Evolutionary conservation across 2,113 vertebrate species (phyloP).

Genomic region (Clarias gariepinus): DNA sequence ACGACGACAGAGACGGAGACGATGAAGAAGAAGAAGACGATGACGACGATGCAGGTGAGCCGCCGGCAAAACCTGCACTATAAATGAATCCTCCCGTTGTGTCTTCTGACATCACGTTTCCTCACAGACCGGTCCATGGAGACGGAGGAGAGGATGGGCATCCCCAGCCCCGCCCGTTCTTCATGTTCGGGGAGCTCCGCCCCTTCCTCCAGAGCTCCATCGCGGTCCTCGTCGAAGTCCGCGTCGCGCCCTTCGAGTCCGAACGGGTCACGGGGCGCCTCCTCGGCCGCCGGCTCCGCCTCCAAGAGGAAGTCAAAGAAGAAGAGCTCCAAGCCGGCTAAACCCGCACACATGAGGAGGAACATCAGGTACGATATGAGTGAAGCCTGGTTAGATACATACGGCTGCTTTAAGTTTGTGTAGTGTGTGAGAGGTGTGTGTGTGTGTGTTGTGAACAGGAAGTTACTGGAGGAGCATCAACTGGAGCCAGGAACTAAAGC

Average conservation of each 20-base stretch:
- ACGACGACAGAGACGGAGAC: conserved; percentile 82
- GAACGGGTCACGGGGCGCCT: conserved; percentile 57
- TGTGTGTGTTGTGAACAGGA: conserved; percentile 70
- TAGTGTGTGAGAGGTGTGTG: not conserved
- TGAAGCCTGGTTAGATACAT: not conserved
- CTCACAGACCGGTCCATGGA: conserved; percentile 81
- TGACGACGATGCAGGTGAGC: conserved; percentile 58
- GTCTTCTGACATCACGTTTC: not conserved
- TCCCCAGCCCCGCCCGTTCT: conserved; percentile 81
- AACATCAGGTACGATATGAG: conserved; percentile 85
- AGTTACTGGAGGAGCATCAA: conserved; percentile 93
- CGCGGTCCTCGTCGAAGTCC: conserved; percentile 82
- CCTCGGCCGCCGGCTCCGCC: conserved; percentile 65
- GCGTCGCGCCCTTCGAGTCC: conserved; percentile 61
- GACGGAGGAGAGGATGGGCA: conserved; percentile 66
- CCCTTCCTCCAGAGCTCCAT: conserved; percentile 78
- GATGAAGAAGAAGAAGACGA: conserved; percentile 69
- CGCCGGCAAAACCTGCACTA: not conserved
- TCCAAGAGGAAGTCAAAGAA: conserved; percentile 75
- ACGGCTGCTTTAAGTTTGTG: not conserved
- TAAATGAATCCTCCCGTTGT: not conserved
- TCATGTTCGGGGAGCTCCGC: conserved; percentile 83
- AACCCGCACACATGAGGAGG: conserved; percentile 92
- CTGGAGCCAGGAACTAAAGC: conserved; percentile 96
- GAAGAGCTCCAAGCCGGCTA: conserved; percentile 80